Base-by-base conservation (phyloP, 2,888 invertebrate genomes). In the Eupithecia dodoneata region DNA sequence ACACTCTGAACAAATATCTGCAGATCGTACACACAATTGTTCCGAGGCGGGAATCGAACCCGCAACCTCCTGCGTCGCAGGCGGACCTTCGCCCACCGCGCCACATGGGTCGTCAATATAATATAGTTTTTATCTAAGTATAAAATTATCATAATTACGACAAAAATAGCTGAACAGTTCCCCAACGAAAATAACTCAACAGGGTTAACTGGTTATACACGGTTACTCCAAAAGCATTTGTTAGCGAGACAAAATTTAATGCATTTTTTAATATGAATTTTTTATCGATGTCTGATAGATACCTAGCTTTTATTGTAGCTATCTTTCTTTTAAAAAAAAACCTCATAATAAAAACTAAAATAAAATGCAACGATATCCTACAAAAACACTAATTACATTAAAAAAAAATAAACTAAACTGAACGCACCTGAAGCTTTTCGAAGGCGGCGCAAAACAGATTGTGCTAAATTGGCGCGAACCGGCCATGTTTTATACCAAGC, bases 381-480 rank as follows among this genome's bases (percentile, higher is more conserved):
- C 45, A 4, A 47, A 10, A 47, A 12, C 47, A 10, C 10, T 6
- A 45, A 1, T 7, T 45, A 45, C 45, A 7, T 45, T 1, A 1
- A 45, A 45, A 45, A 7, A 7, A 63, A 10, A 15, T 66, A 66
- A 18, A 65, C 45, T 65, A 44, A 67, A 59, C 5, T 77, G 82
- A 81, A 83, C 83, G 81, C 80, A 83, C 82, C 82, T 80, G 80
- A 74, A 59, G 69, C 7, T 9, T 75, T 65, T 10, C 12, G 73
- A 70, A 30, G 42, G 76, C 78, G 75, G 81, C 82, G 82, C 81
- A 80, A 83, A 82, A 81, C 71, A 69, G 71, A 72, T 42, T 81
- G 81, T 81, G 79, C 66, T 72, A 41, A 65, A 52, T 66, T n/a
- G 7, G 72, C 52, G 47, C 59, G 44, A 67, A 74, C 42, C 52